Evolutionary conservation across 2,113 vertebrate genomes (phyloP).

Genomic region (Chaetops frenatus): DNA sequence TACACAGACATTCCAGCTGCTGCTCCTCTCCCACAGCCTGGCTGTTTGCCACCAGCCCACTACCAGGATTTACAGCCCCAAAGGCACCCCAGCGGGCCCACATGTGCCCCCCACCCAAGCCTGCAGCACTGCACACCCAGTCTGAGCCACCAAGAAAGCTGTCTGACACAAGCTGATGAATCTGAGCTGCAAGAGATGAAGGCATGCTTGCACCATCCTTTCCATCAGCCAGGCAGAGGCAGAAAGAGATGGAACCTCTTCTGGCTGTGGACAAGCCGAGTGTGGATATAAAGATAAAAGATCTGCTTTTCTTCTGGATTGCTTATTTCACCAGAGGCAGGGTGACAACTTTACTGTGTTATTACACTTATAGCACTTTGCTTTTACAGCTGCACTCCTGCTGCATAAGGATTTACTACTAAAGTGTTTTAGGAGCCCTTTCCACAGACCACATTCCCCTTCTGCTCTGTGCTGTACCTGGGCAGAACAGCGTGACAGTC

Average conservation of each 20-base stretch:
- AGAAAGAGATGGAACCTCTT: background rate
- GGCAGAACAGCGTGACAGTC: background rate
- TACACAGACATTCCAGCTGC: fast-evolving
- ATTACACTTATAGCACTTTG: background rate
- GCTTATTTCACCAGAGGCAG: background rate
- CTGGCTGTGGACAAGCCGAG: background rate
- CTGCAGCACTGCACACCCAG: background rate
- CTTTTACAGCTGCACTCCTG: background rate
- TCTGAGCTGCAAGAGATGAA: background rate
- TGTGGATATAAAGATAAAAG: background rate
- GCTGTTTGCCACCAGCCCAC: background rate
- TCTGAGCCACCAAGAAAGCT: background rate
- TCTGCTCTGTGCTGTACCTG: background rate
- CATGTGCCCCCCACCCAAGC: no score
- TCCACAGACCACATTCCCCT: background rate
- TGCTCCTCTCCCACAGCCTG: background rate
- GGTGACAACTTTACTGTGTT: background rate
- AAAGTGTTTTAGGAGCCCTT: background rate
- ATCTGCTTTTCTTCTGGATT: background rate
- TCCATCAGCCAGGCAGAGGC: background rate
- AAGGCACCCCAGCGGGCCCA: fast-evolving
- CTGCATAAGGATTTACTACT: background rate
- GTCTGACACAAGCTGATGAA: background rate
- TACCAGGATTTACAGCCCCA: background rate
- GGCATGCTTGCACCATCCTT: background rate